phyloP scores from a whole-genome alignment of 1,140 invertebrate genomes.

The Tetragnatha versicolor region DNA sequence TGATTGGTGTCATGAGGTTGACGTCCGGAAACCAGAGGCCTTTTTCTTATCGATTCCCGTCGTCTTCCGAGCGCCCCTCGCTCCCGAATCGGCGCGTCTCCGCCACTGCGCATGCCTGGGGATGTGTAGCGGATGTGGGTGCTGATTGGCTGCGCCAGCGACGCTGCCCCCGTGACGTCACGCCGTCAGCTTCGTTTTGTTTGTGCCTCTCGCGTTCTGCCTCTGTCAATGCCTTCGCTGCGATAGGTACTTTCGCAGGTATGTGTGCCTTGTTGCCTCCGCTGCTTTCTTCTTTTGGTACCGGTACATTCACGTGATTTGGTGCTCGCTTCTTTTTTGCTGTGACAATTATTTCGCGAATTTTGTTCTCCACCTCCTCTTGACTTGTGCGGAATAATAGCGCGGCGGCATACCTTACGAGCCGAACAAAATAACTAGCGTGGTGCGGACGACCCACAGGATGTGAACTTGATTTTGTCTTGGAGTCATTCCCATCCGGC shows the following conservation, averaged over 20 bases:
- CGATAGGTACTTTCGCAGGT: constrained; percentile 24
- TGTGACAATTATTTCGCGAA: background rate
- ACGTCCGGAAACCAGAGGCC: background rate
- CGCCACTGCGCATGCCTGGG: constrained; percentile 26
- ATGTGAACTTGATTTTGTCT: too few relatives aligned
- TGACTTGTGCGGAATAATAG: too few relatives aligned
- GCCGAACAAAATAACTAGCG: too few relatives aligned
- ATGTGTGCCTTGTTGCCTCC: background rate
- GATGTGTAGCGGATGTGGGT: background rate
- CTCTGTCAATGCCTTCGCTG: constrained; percentile 17
- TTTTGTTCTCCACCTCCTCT: constrained; percentile 16
- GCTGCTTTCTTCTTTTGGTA: background rate
- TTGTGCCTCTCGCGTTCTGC: background rate
- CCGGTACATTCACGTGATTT: background rate
- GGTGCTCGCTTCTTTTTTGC: background rate
- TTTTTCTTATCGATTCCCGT: constrained; percentile 39
- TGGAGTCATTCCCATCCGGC: too few relatives aligned
- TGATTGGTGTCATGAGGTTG: constrained; percentile 39
- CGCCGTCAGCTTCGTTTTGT: background rate
- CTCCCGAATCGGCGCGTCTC: constrained; percentile 12
- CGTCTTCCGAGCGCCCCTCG: constrained; percentile 10
- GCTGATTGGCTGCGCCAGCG: constrained; percentile 35
- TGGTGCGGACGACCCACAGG: too few relatives aligned
- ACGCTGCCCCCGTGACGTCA: constrained; percentile 42
- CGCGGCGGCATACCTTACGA: too few relatives aligned